These are phyloP conservation scores for Apamea epomidion DNA, from an alignment of 2,888 invertebrate genomes.

Conservation along the genomic window DNA sequence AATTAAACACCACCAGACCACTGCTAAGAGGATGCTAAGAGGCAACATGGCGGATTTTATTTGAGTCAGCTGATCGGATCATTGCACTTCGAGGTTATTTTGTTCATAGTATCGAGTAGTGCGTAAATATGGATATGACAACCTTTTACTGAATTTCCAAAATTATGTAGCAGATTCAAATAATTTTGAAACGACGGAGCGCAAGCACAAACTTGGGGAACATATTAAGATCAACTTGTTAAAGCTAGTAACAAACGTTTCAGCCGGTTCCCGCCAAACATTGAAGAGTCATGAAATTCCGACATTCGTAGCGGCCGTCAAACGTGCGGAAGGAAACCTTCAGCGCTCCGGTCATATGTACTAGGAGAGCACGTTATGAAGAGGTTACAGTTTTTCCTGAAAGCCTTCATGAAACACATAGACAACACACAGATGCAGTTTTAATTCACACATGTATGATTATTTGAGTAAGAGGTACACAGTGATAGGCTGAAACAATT, in stretches of 20 bases:
- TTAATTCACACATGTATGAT: not conserved
- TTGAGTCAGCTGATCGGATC: no score
- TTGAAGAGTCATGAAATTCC: not conserved
- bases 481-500: not conserved
- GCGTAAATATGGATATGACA: no score
- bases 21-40: no score
- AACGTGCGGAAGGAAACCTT: slow-evolving; percentile 2
- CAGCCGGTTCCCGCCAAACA: not conserved
- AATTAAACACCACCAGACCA: no score
- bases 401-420: not conserved
- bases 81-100: no score
- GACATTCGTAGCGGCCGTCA: slow-evolving; percentile 3
- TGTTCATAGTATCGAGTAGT: no score
- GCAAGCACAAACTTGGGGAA: not conserved
- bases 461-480: not conserved
- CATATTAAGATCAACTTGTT: no score
- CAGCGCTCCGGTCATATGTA: slow-evolving; percentile 7
- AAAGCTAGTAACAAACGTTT: not conserved
- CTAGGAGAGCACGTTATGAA: slow-evolving; percentile 8
- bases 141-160: no score
- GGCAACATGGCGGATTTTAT: no score
- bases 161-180: no score
- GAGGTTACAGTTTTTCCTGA: not conserved
- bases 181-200: no score
- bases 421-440: no score